Evolutionary conservation across 53 echinoderm and acorn worm genomes (phyloP).

Genomic region (Echinarachnius parma): DNA sequence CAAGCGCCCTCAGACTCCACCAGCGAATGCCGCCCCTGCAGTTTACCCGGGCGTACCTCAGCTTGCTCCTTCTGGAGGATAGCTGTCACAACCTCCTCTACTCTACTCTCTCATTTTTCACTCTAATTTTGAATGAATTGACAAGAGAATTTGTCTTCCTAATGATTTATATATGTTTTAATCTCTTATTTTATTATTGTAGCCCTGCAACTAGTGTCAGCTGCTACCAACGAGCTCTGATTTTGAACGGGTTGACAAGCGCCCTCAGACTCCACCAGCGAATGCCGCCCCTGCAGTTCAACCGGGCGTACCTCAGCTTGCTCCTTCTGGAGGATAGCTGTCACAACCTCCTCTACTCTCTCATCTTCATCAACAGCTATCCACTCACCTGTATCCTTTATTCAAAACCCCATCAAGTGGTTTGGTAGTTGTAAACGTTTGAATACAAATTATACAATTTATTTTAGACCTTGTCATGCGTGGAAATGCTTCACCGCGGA

Average conservation of each 20-base stretch:
- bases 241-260: slow-evolving; percentile 88
- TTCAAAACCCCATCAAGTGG: no score
- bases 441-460: no score
- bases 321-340: slow-evolving; percentile 92
- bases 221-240: slow-evolving; percentile 86
- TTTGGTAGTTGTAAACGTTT: no score
- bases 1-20: slow-evolving; percentile 87
- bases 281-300: slow-evolving; percentile 83
- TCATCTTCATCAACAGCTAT: slow-evolving; percentile 93
- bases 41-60: slow-evolving; percentile 78
- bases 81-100: slow-evolving; percentile 95
- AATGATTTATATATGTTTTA: not conserved
- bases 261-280: slow-evolving; percentile 90
- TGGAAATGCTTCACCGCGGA: no score
- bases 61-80: slow-evolving; percentile 75
- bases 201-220: slow-evolving; percentile 66
- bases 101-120: no score
- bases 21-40: slow-evolving; percentile 86
- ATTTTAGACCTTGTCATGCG: no score
- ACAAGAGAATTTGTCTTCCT: not conserved
- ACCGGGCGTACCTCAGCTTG: slow-evolving; percentile 64
- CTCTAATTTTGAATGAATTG: no score
- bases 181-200: not conserved
- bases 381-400: slow-evolving; percentile 99
- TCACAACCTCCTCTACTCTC: slow-evolving; percentile 90